Evolutionary conservation across 1,140 invertebrate species (phyloP), one percentile per base, ranked within the genome.

Genomic region (Drosophila hydei): DNA sequence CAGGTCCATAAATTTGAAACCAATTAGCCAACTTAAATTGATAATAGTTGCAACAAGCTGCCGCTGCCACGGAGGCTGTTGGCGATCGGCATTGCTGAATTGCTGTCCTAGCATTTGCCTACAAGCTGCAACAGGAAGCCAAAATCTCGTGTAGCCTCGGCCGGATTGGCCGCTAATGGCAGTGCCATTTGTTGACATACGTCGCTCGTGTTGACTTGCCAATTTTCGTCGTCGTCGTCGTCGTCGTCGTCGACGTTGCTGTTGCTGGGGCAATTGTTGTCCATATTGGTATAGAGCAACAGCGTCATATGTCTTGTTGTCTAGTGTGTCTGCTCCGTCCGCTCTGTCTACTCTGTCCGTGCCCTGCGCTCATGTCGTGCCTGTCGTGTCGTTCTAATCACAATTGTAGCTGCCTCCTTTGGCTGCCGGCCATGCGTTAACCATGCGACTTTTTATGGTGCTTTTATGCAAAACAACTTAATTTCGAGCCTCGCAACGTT

Each of bases 21-120:
- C 87, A 90, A 90, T 90, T 90, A 90, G 87, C 87, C 87, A 90
- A 90, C 87, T 90, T 90, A 89, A 90, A 90, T 90, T 90, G 87
- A 90, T 90, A 90, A 90, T 90, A 90, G 75, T 83, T 75, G 75
- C 62, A 62, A 68, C 47, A 59, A 63, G 38, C 38, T 42, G 38
- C 38, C 38, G 38, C 38, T 42, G 45, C 47, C 50, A 56, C 45
- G 40, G 27, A 33, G 14, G 38, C 23, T 42, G 12, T 30, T 67
- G 45, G 23, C n/a, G 47, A 33, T 42, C 54, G 33, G 52, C 59
- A 48, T 70, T 70, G 42, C 45, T 36, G 52, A 75, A 63, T 55
- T 14, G 67, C 50, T 27, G 52, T 43, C 25, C 78, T 87, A 77
- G 77, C 69, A 85, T 85, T 85, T 85, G 81, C 81, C 74, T 85